Base-by-base conservation (phyloP, 2,797 vertebrate genomes). In the Apogon talboti region DNA sequence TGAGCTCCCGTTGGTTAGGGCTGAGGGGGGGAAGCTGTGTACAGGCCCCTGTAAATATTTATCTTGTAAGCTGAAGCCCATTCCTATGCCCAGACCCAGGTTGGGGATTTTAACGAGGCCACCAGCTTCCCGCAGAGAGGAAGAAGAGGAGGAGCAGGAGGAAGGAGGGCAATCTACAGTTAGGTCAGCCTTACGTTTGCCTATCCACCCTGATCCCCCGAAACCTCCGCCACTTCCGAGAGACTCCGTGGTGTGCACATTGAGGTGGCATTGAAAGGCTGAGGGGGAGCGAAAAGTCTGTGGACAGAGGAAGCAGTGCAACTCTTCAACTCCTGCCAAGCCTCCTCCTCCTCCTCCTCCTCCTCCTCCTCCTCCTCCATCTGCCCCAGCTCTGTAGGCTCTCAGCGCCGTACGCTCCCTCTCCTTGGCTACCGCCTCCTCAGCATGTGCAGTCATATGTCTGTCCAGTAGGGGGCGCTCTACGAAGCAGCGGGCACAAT, bases 241-340 rank as follows among this genome's bases (percentile, higher is more conserved):
- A 15, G 83, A 45, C 42, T 94, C 90, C 0, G 87, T 88, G 0
- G 94, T 95, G 90, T 98, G 97, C 83, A 95, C 93, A 84, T 93
- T 94, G 68, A 98, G 92, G 11, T 98, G 98, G 84, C 95, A 94
- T 55, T 97, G 96, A 7, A 97, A 96, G 1, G 95, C 94, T 0
- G 95, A 92, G 8, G 96, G 90, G 0, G 96, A 94, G 82, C 92
- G 93, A 79, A 98, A 98, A 30, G 93, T 95, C 92, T 97, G 95
- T 0, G 94, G 92, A 12, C 98, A 99, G 66, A 96, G 85, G 83
- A 96, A 96, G 87, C 96, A 98, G 0, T 92, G 94, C 74, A 96
- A 89, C 70, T 95, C 96, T 85, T 86, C 88, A n/a, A 24, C 77
- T 68, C 86, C 95, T 71, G 66, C 81, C 10, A 24, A 9, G 7